A percentile compares a stretch with the other conserved stretches of the same genome.
Conservation (phyloP, 2,888 invertebrate species). For the Prionchulus punctatus region DNA sequence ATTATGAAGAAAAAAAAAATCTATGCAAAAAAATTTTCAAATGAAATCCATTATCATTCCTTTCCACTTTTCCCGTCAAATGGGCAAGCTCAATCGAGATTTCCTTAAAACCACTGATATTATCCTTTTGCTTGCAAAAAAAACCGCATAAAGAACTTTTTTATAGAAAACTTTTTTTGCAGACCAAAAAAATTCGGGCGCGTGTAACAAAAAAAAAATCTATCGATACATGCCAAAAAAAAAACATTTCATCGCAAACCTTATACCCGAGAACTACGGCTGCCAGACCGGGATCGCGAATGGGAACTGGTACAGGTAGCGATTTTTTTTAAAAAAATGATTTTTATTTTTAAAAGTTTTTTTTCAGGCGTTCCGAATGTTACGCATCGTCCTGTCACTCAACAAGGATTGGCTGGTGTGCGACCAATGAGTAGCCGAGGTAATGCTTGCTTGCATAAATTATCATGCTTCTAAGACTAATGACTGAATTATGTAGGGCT, state of each 20-base stretch:
- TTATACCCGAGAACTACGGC: too few species aligned
- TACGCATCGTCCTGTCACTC: conserved; percentile 54
- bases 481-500: not conserved
- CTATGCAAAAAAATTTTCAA: too few species aligned
- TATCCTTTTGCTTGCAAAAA: too few species aligned
- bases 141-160: not conserved
- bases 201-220: not conserved
- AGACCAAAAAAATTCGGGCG: not conserved
- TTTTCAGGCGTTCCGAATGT: not conserved
- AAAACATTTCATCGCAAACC: too few species aligned
- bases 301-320: not conserved
- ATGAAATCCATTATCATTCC: too few species aligned
- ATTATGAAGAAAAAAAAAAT: too few species aligned
- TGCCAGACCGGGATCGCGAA: not conserved
- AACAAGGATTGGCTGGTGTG: conserved; percentile 56
- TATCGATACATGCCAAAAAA: not conserved
- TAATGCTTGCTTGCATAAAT: too few species aligned
- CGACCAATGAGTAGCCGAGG: conserved; percentile 40
- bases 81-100: too few species aligned
- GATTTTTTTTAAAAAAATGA: not conserved
- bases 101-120: too few species aligned
- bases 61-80: too few species aligned
- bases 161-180: not conserved
- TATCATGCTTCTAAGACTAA: not conserved
- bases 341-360: not conserved